Conservation (phyloP, 1,140 invertebrate species). For the Yoshiicerus persimilis region DNA sequence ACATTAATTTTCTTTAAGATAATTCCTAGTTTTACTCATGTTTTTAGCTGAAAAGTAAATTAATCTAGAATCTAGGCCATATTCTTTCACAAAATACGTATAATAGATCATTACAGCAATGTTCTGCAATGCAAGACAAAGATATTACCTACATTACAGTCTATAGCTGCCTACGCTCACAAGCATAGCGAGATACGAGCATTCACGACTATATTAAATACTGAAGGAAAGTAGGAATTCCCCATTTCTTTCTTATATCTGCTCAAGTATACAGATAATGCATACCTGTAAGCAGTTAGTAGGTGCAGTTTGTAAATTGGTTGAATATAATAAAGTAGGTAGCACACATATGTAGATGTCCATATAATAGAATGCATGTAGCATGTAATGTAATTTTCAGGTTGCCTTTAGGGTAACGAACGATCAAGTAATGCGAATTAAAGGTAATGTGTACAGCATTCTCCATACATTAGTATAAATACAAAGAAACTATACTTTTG, state of each 20-base stretch:
- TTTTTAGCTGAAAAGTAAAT: neutral
- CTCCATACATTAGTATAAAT: neutral
- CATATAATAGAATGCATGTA: neutral
- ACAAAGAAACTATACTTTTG: neutral
- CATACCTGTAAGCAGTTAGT: neutral
- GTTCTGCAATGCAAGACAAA: neutral
- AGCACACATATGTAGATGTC: neutral
- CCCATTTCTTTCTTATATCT: neutral
- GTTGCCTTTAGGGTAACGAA: neutral
- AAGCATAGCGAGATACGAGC: neutral
- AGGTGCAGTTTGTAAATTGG: neutral
- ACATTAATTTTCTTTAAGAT: neutral
- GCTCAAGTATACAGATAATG: neutral
- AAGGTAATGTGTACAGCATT: neutral
- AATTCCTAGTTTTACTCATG: neutral
- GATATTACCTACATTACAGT: neutral
- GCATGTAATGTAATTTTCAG: neutral
- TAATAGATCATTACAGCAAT: neutral
- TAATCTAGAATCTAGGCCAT: neutral
- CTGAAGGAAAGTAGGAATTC: conserved; percentile 12
- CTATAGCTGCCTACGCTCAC: neutral
- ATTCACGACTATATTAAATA: neutral
- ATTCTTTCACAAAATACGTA: neutral
- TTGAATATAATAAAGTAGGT: neutral
- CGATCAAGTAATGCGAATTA: neutral